These are phyloP conservation scores for Ditula angustiorana DNA, from an alignment of 2,888 invertebrate species.

Conservation along the genomic window DNA sequence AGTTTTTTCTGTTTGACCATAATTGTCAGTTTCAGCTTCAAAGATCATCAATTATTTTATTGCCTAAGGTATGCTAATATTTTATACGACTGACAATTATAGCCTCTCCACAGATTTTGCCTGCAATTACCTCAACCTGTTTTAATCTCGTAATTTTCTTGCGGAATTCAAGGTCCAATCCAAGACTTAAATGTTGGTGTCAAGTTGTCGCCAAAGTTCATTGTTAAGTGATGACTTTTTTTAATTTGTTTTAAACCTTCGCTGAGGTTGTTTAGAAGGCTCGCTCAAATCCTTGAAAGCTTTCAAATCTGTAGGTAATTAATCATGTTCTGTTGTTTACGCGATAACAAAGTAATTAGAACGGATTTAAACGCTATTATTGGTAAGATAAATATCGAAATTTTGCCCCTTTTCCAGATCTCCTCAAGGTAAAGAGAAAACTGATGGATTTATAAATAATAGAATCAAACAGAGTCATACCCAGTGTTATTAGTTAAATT, in stretches of 20 bases:
- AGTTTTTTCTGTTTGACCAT: neutral
- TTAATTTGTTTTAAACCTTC: neutral
- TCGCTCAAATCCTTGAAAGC: too few species aligned
- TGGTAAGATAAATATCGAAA: too few species aligned
- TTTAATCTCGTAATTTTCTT: neutral
- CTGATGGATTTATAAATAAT: too few species aligned
- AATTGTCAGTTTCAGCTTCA: neutral
- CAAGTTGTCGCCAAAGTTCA: neutral
- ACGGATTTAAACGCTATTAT: too few species aligned
- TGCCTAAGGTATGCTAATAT: neutral
- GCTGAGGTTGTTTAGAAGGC: neutral
- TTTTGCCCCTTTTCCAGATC: too few species aligned
- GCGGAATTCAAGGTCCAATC: neutral
- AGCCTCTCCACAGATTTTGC: neutral
- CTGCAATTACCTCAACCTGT: neutral
- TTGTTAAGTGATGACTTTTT: constrained; percentile 1
- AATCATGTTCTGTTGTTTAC: too few species aligned
- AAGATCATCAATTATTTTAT: neutral
- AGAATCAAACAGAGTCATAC: too few species aligned
- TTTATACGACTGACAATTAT: constrained; percentile 2
- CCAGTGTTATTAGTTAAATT: too few species aligned
- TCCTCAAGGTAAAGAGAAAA: too few species aligned
- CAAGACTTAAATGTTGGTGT: neutral
- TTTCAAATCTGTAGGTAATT: too few species aligned
- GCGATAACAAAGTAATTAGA: too few species aligned